These are phyloP conservation scores for Neostethus bicornis DNA, from an alignment of 2,797 vertebrate species.

Conservation along the genomic window DNA sequence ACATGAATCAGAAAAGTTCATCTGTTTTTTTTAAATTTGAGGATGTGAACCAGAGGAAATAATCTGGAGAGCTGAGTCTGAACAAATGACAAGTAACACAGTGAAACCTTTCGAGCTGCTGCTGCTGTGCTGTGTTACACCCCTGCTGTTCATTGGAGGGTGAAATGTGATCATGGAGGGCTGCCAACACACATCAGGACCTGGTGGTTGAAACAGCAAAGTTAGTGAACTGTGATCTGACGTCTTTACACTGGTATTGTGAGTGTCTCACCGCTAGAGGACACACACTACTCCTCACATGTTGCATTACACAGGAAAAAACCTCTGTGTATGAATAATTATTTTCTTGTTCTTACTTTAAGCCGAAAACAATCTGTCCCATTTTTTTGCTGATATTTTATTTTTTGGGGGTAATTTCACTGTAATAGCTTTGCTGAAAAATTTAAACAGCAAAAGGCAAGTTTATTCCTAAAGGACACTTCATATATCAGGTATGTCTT, in stretches of 20 bases:
- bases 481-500: too few species aligned
- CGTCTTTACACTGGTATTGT: conserved; percentile 24
- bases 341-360: too few species aligned
- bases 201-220: conserved; percentile 54
- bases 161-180: conserved; percentile 75
- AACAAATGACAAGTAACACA: conserved; percentile 43
- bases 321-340: too few species aligned
- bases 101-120: conserved; percentile 39
- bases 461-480: too few species aligned
- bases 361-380: too few species aligned
- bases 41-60: background rate
- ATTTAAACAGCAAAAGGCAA: too few species aligned
- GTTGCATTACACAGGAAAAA: background rate
- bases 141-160: conserved; percentile 66
- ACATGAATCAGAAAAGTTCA: background rate
- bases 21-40: background rate
- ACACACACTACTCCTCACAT: conserved; percentile 26
- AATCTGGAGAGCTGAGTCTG: conserved; percentile 30
- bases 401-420: too few species aligned
- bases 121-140: conserved; percentile 52
- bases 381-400: too few species aligned
- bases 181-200: conserved; percentile 71
- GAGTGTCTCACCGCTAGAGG: conserved; percentile 57
- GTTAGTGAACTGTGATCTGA: conserved; percentile 46
- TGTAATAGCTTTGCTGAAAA: too few species aligned